Conservation (phyloP, 2,888 invertebrate genomes). For the Drosophila incognita region DNA sequence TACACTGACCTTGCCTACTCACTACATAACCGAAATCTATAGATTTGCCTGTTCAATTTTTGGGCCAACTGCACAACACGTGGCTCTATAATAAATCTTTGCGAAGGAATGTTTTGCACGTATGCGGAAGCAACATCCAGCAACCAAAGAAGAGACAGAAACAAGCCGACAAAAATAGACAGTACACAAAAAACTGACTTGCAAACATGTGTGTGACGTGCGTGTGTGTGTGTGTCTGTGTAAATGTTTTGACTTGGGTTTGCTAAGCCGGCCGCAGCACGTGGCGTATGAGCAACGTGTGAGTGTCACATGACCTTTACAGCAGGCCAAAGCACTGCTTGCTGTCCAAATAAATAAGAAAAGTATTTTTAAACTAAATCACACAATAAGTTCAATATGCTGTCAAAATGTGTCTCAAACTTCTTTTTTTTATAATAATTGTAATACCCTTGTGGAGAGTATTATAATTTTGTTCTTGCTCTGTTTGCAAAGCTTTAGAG, state of each 20-base stretch:
- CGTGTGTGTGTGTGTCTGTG: constrained; percentile 11
- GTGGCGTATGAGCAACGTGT: constrained; percentile 50
- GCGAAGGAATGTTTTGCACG: constrained; percentile 61
- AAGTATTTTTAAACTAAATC: constrained; percentile 44
- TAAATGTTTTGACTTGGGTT: constrained; percentile 44
- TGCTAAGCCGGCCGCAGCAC: constrained; percentile 41
- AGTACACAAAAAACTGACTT: constrained; percentile 20
- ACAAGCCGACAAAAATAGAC: constrained; percentile 39
- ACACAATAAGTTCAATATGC: constrained; percentile 48
- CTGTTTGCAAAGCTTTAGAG: too few species aligned
- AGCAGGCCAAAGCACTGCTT: constrained; percentile 26
- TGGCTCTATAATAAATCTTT: constrained; percentile 67
- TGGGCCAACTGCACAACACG: constrained; percentile 54
- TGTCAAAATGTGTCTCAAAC: constrained; percentile 25
- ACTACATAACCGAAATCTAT: constrained; percentile 4
- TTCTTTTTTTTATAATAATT: constrained; percentile 12
- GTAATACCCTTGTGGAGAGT: neutral
- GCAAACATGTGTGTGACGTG: constrained; percentile 15
- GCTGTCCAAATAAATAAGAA: constrained; percentile 23
- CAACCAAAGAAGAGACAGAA: constrained; percentile 18
- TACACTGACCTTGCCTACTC: constrained; percentile 49
- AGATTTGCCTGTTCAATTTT: constrained; percentile 42
- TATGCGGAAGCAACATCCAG: constrained; percentile 45
- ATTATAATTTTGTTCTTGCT: neutral
- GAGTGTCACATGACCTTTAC: constrained; percentile 54